Evolutionary conservation across 2,797 vertebrate genomes (phyloP).

Genomic region (Kryptolebias ocellatus): DNA sequence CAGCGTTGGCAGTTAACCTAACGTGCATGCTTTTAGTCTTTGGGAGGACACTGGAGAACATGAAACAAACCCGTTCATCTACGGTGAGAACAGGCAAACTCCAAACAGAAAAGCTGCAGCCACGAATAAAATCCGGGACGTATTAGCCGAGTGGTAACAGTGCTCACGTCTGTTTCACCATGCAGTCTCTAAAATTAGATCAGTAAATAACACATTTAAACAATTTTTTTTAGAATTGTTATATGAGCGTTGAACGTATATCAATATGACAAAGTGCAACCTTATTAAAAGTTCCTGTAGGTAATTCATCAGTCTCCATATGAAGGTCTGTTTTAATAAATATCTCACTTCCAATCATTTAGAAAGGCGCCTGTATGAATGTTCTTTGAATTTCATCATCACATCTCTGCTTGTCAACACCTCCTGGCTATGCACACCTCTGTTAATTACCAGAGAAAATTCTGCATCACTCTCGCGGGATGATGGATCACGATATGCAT

Average conservation of each 20-base stretch:
- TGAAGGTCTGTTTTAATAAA: slow-evolving; percentile 12
- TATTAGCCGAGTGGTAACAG: too few relatives aligned
- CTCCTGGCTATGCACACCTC: slow-evolving; percentile 66
- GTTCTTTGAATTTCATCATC: slow-evolving; percentile 44
- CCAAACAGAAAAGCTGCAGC: too few relatives aligned
- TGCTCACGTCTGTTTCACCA: too few relatives aligned
- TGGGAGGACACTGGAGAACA: too few relatives aligned
- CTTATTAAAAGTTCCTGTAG: background rate
- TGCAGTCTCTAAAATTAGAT: too few relatives aligned
- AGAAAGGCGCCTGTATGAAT: slow-evolving; percentile 11
- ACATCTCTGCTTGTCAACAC: slow-evolving; percentile 52
- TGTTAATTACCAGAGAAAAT: slow-evolving; percentile 77
- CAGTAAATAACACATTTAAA: too few relatives aligned
- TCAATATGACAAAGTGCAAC: background rate
- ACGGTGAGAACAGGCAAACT: too few relatives aligned
- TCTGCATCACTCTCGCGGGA: slow-evolving; percentile 62
- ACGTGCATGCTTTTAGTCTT: too few relatives aligned
- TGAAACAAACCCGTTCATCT: too few relatives aligned
- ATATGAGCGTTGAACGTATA: background rate
- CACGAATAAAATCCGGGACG: too few relatives aligned
- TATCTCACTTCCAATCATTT: slow-evolving; percentile 9
- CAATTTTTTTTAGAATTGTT: too few relatives aligned
- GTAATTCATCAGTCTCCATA: slow-evolving; percentile 3
- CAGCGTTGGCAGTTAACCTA: too few relatives aligned
- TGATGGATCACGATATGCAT: slow-evolving; percentile 80